Base-by-base conservation (phyloP, 2,797 vertebrate genomes). In the Malurus splendens region DNA sequence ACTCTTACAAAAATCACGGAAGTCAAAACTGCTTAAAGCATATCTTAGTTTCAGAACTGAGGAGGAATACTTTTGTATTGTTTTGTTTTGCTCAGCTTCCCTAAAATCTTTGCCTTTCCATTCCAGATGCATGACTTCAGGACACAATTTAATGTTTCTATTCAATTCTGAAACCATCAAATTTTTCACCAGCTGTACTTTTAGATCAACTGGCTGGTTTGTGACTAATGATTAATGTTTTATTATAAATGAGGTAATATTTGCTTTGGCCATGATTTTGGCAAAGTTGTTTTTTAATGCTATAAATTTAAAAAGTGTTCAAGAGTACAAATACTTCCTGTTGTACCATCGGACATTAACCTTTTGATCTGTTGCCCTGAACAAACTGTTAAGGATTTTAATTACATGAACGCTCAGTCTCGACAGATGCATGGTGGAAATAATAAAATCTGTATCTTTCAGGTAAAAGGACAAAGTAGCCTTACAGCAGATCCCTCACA, bases 241-340 rank as follows among this genome's bases (percentile, higher is more conserved):
- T 94, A 93, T 82, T 92, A 95, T 80, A 95, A 90, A 92, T 96
- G 94, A 96, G 88, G 92, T 89, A 94, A 97, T 90, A 95, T 64
- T 96, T 92, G 70, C 78, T 94, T 96, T 96, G 92, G 95, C 93
- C 88, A 74, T 74, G 90, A 90, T 92, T 93, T 95, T 83, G 55
- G 80, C 82, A 79, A 93, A 94, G 45, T 85, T 93, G 86, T 82
- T 96, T 96, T 91, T 82, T 91, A 93, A 94, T 80, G 80, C 82
- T 89, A 88, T 94, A 94, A 93, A 95, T 92, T 80, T 87, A 0
- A 86, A 90, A 96, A 95, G 82, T 36, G 74, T 91, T 95, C 84
- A 90, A 90, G 90, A 83, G 73, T 85, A 94, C 86, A 94, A 96
- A 93, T 75, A 85, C 57, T 94, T 96, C 91, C 89, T 93, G 74